Evolutionary conservation across 1,140 invertebrate species (phyloP).

Genomic region (Bombus balteatus): DNA sequence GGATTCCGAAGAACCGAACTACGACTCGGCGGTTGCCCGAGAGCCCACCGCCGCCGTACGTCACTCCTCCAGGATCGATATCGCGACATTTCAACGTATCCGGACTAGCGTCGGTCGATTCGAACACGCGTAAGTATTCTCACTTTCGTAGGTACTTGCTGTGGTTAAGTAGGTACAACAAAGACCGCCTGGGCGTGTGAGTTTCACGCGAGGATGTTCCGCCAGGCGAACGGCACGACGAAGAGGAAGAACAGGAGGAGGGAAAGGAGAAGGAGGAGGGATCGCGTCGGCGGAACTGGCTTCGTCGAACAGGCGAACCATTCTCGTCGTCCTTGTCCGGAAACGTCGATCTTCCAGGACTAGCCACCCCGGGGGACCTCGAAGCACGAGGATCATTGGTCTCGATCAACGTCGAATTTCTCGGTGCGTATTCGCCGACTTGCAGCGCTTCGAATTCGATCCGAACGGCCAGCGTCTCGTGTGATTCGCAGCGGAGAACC

Average conservation of each 20-base stretch:
- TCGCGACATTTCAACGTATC: constrained; percentile 62
- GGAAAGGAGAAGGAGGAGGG: background rate
- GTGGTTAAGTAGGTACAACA: too few relatives aligned
- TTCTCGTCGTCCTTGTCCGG: constrained; percentile 63
- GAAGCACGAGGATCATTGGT: constrained; percentile 24
- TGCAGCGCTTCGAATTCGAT: constrained; percentile 41
- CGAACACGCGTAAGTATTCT: constrained; percentile 52
- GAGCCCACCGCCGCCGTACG: constrained; percentile 79
- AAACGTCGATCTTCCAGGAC: background rate
- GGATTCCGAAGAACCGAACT: background rate
- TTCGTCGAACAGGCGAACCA: constrained; percentile 22
- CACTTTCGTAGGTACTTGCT: background rate
- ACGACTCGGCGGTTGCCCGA: constrained; percentile 63
- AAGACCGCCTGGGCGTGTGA: too few relatives aligned
- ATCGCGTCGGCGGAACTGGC: constrained; percentile 53
- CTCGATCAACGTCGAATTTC: constrained; percentile 68
- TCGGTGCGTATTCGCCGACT: constrained; percentile 73
- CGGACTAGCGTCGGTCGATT: constrained; percentile 43
- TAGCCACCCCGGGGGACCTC: background rate
- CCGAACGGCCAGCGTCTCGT: constrained; percentile 59
- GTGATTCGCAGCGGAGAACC: constrained; percentile 73
- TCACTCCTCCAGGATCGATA: constrained; percentile 75
- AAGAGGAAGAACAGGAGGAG: background rate
- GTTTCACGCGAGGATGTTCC: background rate
- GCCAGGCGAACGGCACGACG: background rate